Conservation (phyloP, 2,797 vertebrate species). For the Salmo trutta region DNA sequence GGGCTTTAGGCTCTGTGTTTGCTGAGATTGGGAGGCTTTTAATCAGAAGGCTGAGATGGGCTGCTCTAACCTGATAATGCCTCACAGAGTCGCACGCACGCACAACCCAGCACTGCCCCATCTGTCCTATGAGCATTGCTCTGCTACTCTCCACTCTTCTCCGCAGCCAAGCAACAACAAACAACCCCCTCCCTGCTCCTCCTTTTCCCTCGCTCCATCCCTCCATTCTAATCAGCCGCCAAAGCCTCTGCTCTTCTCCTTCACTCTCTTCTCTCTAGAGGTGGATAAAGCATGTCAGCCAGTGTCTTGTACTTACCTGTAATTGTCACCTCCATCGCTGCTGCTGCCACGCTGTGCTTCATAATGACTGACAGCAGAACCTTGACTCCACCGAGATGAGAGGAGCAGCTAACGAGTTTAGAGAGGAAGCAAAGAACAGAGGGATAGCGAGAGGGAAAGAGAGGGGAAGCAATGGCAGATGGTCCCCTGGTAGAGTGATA, state of each 20-base stretch:
- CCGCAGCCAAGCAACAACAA: constrained; percentile 60
- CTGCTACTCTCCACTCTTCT: neutral
- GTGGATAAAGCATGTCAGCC: neutral
- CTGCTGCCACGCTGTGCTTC: constrained; percentile 55
- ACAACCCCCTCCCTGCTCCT: constrained; percentile 34
- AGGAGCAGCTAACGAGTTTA: neutral
- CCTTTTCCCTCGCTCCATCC: constrained; percentile 32
- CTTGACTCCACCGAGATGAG: neutral
- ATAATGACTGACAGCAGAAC: constrained; percentile 49
- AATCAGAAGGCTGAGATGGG: constrained; percentile 60
- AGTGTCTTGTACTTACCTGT: constrained; percentile 74
- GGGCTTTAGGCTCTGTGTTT: neutral
- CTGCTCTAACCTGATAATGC: constrained; percentile 71
- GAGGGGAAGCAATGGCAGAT: constrained; percentile 54
- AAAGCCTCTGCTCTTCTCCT: constrained; percentile 14
- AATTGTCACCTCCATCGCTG: constrained; percentile 76
- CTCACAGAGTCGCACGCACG: constrained; percentile 41
- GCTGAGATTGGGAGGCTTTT: constrained; percentile 35
- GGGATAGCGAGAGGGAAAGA: constrained; percentile 26
- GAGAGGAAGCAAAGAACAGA: constrained; percentile 17
- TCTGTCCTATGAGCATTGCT: neutral
- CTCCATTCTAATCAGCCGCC: constrained; percentile 38
- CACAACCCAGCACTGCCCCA: constrained; percentile 1
- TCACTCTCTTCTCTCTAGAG: constrained; percentile 2
- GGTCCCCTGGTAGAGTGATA: constrained; percentile 47